These are phyloP conservation scores for Carassius auratus DNA, from an alignment of 2,113 vertebrate species.

Conservation along the genomic window DNA sequence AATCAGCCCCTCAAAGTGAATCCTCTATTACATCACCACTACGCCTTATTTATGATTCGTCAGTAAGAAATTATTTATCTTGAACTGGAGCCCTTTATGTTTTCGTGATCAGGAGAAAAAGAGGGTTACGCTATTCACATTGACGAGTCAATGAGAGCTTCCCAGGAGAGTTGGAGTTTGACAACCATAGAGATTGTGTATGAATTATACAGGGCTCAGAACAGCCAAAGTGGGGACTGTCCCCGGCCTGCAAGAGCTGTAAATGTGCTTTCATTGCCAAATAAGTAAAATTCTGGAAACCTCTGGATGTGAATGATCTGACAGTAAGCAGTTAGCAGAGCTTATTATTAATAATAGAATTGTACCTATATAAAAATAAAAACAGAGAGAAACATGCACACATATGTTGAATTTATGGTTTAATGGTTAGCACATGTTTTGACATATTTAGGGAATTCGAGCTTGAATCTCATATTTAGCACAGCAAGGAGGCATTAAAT, in stretches of 20 bases:
- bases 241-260: conserved; percentile 10
- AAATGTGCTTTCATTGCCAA: conserved; percentile 46
- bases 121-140: conserved; percentile 39
- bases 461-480: background rate
- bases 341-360: background rate
- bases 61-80: conserved; percentile 49
- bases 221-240: conserved; percentile 29
- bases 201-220: conserved; percentile 58
- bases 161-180: conserved; percentile 42
- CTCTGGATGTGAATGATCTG: conserved; percentile 5
- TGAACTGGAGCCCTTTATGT: conserved; percentile 60
- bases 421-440: background rate
- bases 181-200: conserved; percentile 37
- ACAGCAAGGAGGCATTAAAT: background rate
- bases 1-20: background rate
- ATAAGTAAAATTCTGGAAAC: conserved; percentile 3
- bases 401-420: background rate
- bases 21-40: conserved; percentile 17
- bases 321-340: background rate
- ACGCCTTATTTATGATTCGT: conserved; percentile 23
- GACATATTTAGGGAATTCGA: no score
- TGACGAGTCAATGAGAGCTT: conserved; percentile 57
- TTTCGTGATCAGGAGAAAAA: conserved; percentile 52
- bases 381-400: background rate
- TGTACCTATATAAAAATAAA: background rate